Evolutionary conservation across 2,888 invertebrate genomes (phyloP).

Genomic region (Ellobium chinense): DNA sequence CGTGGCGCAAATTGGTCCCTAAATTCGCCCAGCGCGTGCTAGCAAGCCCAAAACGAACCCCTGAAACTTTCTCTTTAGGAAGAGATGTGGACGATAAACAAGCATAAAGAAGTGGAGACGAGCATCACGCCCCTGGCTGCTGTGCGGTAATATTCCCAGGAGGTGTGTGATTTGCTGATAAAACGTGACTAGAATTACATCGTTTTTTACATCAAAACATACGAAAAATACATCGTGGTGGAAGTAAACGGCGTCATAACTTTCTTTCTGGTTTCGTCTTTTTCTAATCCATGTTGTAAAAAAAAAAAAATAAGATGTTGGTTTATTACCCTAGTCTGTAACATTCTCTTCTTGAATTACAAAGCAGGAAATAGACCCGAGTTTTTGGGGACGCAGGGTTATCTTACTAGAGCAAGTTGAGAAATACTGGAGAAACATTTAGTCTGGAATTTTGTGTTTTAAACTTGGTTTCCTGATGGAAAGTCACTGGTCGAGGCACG

Average conservation of each 20-base stretch:
- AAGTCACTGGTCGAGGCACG: no score
- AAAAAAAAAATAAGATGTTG: no score
- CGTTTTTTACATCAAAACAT: neutral
- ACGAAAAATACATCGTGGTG: constrained; percentile 18
- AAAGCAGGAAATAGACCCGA: no score
- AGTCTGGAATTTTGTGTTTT: no score
- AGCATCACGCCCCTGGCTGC: neutral
- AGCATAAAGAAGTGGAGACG: neutral
- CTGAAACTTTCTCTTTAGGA: neutral
- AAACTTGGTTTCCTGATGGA: no score
- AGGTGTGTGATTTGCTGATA: constrained; percentile 18
- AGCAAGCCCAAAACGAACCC: neutral
- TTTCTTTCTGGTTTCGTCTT: neutral
- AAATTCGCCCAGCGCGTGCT: constrained; percentile 1
- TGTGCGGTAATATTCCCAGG: constrained; percentile 22
- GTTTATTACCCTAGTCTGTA: neutral
- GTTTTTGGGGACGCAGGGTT: no score
- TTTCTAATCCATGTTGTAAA: neutral
- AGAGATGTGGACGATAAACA: neutral
- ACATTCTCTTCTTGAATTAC: neutral
- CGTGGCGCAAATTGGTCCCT: constrained; percentile 30
- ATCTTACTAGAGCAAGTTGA: no score
- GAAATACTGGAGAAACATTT: no score
- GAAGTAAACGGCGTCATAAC: neutral
- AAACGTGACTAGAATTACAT: constrained; percentile 4